Conservation (phyloP, 92 coral and sea anemone species). For the Zoanthus sansibaricus region DNA sequence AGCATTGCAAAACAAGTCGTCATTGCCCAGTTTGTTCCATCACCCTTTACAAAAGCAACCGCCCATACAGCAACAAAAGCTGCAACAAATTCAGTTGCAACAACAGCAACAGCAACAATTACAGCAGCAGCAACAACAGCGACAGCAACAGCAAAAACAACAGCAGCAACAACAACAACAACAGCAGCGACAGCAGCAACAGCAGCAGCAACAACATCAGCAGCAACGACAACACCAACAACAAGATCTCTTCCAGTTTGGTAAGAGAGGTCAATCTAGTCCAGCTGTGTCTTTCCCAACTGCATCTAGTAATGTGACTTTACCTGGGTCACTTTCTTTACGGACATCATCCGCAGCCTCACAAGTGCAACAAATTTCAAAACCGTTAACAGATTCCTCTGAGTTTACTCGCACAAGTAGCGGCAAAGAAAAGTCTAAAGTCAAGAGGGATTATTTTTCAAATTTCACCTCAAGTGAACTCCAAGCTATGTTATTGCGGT, state of each 20-base stretch:
- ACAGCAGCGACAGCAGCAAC: constrained; percentile 53
- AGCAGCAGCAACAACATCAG: constrained; percentile 35
- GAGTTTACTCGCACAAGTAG: background rate
- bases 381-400: background rate
- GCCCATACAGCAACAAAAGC: constrained; percentile 37
- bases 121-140: constrained; percentile 37
- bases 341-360: background rate
- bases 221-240: constrained; percentile 32
- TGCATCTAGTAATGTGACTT: background rate
- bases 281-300: background rate
- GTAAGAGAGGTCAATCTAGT: background rate
- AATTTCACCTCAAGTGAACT: constrained; percentile 84
- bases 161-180: constrained; percentile 41
- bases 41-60: constrained; percentile 43
- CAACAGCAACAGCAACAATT: constrained; percentile 40
- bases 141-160: constrained; percentile 32
- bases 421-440: constrained; percentile 40
- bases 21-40: background rate
- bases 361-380: background rate
- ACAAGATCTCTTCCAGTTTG: constrained; percentile 2
- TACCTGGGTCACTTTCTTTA: background rate
- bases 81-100: constrained; percentile 40
- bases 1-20: background rate
- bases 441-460: constrained; percentile 82
- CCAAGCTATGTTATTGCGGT: constrained; percentile 72